Evolutionary conservation across 2,888 invertebrate genomes (phyloP).

Genomic region (Caenorhabditis plicata): DNA sequence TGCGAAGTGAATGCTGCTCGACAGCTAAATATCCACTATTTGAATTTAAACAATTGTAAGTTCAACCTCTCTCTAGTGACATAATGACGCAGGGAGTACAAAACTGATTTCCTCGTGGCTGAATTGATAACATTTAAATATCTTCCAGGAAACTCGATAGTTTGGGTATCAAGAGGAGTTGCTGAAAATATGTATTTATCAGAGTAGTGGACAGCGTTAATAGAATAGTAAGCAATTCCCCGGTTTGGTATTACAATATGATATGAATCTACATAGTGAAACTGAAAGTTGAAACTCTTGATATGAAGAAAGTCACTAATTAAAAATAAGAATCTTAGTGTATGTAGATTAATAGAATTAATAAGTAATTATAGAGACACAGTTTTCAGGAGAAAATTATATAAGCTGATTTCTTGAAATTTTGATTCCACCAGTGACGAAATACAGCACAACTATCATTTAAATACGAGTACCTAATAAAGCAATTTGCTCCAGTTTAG

Average conservation of each 20-base stretch:
- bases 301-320: too few relatives aligned
- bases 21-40: neutral
- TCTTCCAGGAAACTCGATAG: conserved; percentile 7
- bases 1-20: conserved; percentile 44
- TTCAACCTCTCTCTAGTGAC: conserved; percentile 29
- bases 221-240: too few relatives aligned
- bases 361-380: too few relatives aligned
- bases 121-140: conserved; percentile 33
- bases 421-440: neutral
- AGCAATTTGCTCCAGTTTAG: conserved; percentile 33
- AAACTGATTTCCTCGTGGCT: conserved; percentile 27
- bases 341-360: too few relatives aligned
- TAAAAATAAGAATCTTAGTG: too few relatives aligned
- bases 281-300: too few relatives aligned
- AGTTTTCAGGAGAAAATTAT: too few relatives aligned
- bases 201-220: too few relatives aligned
- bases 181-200: conserved; percentile 23
- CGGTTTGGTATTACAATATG: too few relatives aligned
- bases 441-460: neutral
- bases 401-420: neutral
- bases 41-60: neutral
- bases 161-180: conserved; percentile 39
- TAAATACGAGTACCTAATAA: conserved; percentile 24
- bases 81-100: conserved; percentile 37
- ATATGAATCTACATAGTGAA: too few relatives aligned